Percentiles rank a stretch among this genome's conserved stretches.
Conservation (phyloP, 2,113 vertebrate genomes). For the mouse (Mus musculus) region DNA sequence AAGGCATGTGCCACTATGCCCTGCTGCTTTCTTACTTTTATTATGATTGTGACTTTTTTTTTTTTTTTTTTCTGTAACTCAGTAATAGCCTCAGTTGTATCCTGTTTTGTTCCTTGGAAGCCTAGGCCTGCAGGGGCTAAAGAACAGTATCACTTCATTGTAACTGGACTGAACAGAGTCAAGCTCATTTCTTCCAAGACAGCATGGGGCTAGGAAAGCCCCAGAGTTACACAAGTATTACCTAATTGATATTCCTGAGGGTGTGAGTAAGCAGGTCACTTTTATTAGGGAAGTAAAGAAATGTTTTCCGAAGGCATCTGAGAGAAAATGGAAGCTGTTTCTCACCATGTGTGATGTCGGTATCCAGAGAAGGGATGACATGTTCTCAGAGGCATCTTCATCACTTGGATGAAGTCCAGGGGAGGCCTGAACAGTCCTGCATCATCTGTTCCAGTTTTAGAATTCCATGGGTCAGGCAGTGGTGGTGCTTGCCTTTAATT, state of each 20-base stretch:
- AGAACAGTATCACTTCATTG: neutral
- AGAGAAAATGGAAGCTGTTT: neutral
- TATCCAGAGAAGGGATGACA: slow-evolving; percentile 4
- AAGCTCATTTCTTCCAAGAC: slow-evolving; percentile 3
- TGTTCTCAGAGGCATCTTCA: neutral
- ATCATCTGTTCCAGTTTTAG: no score
- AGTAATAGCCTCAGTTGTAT: slow-evolving; percentile 5
- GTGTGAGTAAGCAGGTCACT: neutral
- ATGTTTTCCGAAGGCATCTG: neutral
- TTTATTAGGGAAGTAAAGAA: slow-evolving; percentile 40
- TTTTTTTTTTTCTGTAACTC: slow-evolving; percentile 14
- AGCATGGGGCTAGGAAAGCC: neutral
- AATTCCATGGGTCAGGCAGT: no score
- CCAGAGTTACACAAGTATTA: neutral
- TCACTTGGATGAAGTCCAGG: neutral
- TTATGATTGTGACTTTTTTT: neutral
- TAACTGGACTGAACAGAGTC: neutral
- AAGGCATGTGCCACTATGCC: neutral
- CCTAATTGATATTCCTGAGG: slow-evolving; percentile 16
- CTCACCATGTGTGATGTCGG: neutral
- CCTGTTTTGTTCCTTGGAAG: slow-evolving; percentile 22
- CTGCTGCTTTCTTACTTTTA: slow-evolving; percentile 5
- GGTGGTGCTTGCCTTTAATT: no score
- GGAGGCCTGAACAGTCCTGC: no score
- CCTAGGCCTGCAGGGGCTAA: neutral